phyloP scores from a whole-genome alignment of 2,113 vertebrate species.

The Todiramphus chloris region DNA sequence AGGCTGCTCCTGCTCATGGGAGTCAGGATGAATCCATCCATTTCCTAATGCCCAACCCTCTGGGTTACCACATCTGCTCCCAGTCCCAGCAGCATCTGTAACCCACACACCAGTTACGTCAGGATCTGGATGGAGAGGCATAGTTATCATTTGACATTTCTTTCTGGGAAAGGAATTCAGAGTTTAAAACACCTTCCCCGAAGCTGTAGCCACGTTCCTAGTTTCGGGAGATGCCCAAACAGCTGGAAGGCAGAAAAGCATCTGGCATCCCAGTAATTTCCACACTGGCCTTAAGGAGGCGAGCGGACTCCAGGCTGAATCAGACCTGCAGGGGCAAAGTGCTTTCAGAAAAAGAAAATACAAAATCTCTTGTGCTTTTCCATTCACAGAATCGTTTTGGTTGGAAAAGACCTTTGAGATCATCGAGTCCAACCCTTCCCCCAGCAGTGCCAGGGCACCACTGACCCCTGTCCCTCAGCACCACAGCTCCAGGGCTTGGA shows the following conservation, averaged over 20 bases:
- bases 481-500: no score
- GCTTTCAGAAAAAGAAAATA: background rate
- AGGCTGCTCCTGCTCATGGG: background rate
- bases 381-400: background rate
- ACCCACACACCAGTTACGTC: accelerated
- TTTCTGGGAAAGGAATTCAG: background rate
- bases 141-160: background rate
- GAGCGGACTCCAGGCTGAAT: background rate
- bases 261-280: background rate
- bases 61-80: background rate
- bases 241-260: background rate
- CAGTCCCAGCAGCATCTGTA: accelerated
- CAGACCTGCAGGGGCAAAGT: background rate
- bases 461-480: background rate
- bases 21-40: no score
- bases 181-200: background rate
- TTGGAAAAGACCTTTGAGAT: background rate
- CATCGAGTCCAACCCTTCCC: background rate
- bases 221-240: background rate
- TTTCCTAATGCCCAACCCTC: background rate
- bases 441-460: background rate
- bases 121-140: accelerated
- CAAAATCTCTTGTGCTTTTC: no score
- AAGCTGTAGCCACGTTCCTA: background rate
- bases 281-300: background rate